Evolutionary conservation across 2,113 vertebrate genomes (phyloP).

Genomic region (Nymphicus hollandicus): DNA sequence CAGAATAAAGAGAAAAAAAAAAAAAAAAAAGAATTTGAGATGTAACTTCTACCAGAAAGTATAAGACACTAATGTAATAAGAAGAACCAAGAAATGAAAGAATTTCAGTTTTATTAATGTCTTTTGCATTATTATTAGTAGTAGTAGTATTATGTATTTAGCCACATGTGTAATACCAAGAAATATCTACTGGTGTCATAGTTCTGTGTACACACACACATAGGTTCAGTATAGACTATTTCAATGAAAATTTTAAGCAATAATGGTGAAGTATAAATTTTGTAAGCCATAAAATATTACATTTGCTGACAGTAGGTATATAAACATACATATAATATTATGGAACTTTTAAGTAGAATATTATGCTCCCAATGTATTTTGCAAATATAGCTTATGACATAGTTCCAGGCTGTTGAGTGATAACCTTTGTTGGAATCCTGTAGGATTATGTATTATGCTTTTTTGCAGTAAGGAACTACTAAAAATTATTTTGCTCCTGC

Average conservation of each 20-base stretch:
- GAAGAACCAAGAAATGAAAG: background rate
- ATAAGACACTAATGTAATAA: background rate
- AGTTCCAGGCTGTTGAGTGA: background rate
- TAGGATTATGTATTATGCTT: background rate
- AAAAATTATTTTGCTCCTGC: background rate
- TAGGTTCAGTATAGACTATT: background rate
- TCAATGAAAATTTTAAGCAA: background rate
- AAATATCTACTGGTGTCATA: background rate
- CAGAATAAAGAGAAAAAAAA: background rate
- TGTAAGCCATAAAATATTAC: background rate
- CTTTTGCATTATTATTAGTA: background rate
- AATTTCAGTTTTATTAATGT: background rate
- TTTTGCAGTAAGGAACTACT: background rate
- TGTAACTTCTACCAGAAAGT: background rate
- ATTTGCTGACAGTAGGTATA: background rate
- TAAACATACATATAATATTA: background rate
- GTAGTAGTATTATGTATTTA: background rate
- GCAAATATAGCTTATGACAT: background rate
- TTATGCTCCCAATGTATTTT: background rate
- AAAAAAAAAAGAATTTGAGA: background rate
- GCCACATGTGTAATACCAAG: background rate
- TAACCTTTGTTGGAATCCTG: background rate
- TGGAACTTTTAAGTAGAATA: background rate
- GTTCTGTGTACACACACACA: fast-evolving
- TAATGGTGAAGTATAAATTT: background rate